These are phyloP conservation scores for Sesamia inferens DNA, from an alignment of 2,888 invertebrate species.

Conservation along the genomic window DNA sequence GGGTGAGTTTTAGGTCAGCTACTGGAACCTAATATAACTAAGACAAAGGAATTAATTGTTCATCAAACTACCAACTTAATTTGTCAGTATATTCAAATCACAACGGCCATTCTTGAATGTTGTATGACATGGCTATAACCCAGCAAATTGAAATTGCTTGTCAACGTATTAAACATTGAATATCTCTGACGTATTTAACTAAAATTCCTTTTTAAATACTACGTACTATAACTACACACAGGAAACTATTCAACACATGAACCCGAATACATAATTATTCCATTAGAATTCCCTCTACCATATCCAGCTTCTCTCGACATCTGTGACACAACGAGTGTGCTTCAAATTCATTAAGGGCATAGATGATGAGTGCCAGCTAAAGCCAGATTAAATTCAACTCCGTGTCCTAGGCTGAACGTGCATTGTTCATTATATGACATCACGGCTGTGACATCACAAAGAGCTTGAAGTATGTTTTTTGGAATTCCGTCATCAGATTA, in stretches of 20 bases:
- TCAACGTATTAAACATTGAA: not conserved
- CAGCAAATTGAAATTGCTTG: not conserved
- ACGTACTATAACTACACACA: not conserved
- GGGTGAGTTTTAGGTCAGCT: not conserved
- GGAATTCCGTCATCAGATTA: constrained; percentile 11
- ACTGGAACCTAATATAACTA: not conserved
- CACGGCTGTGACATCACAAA: constrained; percentile 33
- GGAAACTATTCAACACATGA: not conserved
- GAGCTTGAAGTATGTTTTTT: constrained; percentile 20
- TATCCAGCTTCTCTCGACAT: constrained; percentile 15
- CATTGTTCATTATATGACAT: constrained; percentile 31
- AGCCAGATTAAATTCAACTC: constrained; percentile 56
- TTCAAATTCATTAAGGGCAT: constrained; percentile 60
- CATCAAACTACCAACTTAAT: not conserved
- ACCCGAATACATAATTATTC: not conserved
- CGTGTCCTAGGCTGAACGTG: constrained; percentile 19
- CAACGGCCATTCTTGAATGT: too few species aligned
- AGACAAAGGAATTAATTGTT: not conserved
- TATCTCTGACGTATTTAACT: not conserved
- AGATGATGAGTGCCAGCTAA: constrained; percentile 49
- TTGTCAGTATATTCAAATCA: not conserved
- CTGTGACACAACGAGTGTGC: constrained; percentile 12
- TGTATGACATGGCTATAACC: not conserved
- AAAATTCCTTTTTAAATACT: not conserved
- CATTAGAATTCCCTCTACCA: constrained; percentile 3